Evolutionary conservation across 2,888 invertebrate genomes (phyloP).

Genomic region (Cyclophora punctaria): DNA sequence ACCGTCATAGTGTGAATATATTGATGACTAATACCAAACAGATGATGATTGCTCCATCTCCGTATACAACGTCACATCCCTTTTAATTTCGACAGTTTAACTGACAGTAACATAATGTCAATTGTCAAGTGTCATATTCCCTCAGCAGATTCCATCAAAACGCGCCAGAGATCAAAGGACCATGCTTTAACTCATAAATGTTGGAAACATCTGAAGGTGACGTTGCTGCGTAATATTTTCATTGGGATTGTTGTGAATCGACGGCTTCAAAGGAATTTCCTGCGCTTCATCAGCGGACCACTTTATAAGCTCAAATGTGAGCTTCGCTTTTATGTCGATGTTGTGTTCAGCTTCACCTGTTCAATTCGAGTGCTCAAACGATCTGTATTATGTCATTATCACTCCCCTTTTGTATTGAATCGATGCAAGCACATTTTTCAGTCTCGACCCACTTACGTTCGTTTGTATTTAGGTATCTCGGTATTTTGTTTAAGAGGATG

Average conservation of each 20-base stretch:
- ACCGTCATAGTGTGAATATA: too few relatives aligned
- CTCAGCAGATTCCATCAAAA: too few relatives aligned
- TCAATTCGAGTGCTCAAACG: conserved; percentile 14
- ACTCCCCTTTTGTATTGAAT: conserved; percentile 15
- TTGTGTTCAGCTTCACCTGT: conserved; percentile 35
- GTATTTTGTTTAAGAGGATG: too few relatives aligned
- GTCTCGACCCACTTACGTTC: too few relatives aligned
- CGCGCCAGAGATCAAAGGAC: not conserved
- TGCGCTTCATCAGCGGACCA: conserved; percentile 52
- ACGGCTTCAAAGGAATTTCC: conserved; percentile 66
- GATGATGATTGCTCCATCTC: too few relatives aligned
- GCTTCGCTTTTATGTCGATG: conserved; percentile 38
- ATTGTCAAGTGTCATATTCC: not conserved
- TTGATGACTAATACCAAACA: too few relatives aligned
- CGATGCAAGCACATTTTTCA: conserved; percentile 4
- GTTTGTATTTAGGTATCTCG: too few relatives aligned
- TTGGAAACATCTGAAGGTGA: conserved; percentile 38
- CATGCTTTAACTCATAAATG: conserved; percentile 15
- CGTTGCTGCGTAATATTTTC: conserved; percentile 53
- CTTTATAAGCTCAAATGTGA: conserved; percentile 48
- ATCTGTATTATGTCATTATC: conserved; percentile 8
- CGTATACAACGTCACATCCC: too few relatives aligned
- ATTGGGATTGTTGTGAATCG: conserved; percentile 55
- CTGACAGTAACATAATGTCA: not conserved
- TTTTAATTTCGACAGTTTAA: not conserved